phyloP scores from a whole-genome alignment of 2,797 vertebrate species.

The Pelodytes ibericus region DNA sequence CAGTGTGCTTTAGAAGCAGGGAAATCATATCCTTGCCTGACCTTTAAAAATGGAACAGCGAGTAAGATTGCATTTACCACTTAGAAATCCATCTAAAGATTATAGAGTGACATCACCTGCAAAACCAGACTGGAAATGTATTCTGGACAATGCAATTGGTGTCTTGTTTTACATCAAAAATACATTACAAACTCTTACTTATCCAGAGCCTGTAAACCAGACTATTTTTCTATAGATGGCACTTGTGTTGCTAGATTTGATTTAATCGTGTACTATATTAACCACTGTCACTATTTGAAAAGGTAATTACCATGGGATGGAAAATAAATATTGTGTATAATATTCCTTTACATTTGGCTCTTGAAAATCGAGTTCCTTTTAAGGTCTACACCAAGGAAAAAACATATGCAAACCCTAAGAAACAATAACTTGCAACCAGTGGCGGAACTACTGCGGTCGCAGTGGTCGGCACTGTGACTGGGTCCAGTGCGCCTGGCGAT shows the following conservation, averaged over 20 bases:
- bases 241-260: neutral
- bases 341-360: too few species aligned
- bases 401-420: too few species aligned
- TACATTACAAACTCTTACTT: neutral
- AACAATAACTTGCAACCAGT: too few species aligned
- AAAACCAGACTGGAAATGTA: slow-evolving; percentile 13
- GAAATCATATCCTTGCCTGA: slow-evolving; percentile 53
- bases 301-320: neutral
- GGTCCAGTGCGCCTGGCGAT: too few species aligned
- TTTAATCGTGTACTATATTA: neutral
- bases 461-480: too few species aligned
- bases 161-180: slow-evolving; percentile 36
- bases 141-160: slow-evolving; percentile 13
- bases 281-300: neutral
- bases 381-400: too few species aligned
- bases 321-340: neutral
- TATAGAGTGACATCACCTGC: slow-evolving; percentile 27
- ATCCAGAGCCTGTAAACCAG: neutral
- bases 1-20: slow-evolving; percentile 44
- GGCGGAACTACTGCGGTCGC: too few species aligned
- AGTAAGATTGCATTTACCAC: slow-evolving; percentile 43
- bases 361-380: too few species aligned
- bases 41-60: slow-evolving; percentile 46
- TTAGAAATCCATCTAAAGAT: slow-evolving; percentile 45
- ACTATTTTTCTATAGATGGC: too few species aligned